A percentile compares a stretch with the other conserved stretches of the same genome.
phyloP scores from a whole-genome alignment of 2,797 vertebrate species.

The Schizothorax lantsangensis region DNA sequence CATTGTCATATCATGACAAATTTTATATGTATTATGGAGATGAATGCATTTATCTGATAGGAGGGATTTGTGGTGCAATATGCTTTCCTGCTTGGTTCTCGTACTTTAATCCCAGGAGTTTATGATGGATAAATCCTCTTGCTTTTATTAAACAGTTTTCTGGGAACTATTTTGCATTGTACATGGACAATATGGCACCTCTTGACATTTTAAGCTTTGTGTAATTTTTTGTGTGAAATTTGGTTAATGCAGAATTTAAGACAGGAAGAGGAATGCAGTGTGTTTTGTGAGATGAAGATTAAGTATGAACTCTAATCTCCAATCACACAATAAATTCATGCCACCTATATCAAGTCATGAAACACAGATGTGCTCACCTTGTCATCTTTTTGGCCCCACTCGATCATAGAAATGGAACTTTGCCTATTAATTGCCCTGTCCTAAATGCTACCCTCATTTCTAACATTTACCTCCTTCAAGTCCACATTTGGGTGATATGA shows the following conservation, averaged over 20 bases:
- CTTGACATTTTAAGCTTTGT: slow-evolving; percentile 25
- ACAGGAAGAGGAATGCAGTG: neutral
- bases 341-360: neutral
- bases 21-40: no score
- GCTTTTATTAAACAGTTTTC: slow-evolving; percentile 7
- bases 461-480: neutral
- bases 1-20: slow-evolving; percentile 18
- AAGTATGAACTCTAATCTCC: neutral
- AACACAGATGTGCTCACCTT: neutral
- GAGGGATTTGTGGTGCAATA: slow-evolving; percentile 28
- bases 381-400: neutral
- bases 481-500: neutral
- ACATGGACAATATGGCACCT: neutral
- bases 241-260: neutral
- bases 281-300: neutral
- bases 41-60: neutral
- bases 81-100: slow-evolving; percentile 3
- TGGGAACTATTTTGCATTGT: neutral
- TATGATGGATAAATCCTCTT: no score
- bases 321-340: neutral
- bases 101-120: no score
- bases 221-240: neutral
- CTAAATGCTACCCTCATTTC: neutral
- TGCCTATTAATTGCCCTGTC: neutral
- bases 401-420: neutral